Base-by-base conservation (phyloP, 1,140 invertebrate genomes). In the Drosophila takahashii region DNA sequence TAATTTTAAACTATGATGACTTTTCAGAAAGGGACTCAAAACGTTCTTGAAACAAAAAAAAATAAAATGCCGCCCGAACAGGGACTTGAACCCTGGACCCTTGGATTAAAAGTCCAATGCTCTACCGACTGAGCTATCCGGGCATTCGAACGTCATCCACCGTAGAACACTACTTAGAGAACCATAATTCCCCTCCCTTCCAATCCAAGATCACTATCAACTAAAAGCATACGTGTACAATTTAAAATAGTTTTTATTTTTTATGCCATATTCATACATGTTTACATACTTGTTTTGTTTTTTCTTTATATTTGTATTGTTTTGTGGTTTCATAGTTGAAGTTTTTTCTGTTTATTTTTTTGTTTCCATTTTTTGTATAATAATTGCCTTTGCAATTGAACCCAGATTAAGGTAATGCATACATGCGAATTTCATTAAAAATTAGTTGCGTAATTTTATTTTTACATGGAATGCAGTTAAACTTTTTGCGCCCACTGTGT, bases 41-140 rank as follows among this genome's bases (percentile, higher is more conserved):
- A 22, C 22, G 22, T 22, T 22, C 22, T 18, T 34, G 3, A 15
- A 37, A 60, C 6, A 15, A 37, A 60, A 29, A n/a, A 8, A 59
- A 41, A 45, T 18, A 41, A 59, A 54, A 11, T 16, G 11, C 58
- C 95, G 95, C 95, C 95, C 95, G 95, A 95, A 94, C 95, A 95
- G 95, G 95, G 95, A 95, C 95, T 95, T 94, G 95, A 95, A 95
- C 95, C 95, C 95, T 95, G 94, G 95, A 95, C 95, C 95, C 94
- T 95, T 95, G 95, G 95, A 95, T 95, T 95, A 95, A 95, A 95
- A 95, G 95, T 95, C 95, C 95, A 95, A 95, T 95, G 95, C 95
- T 95, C 95, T 95, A 95, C 95, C 95, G 94, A 95, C 94, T 95
- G 95, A 95, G 95, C 95, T 95, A 95, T 94, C 94, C 95, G 94